A percentile compares a stretch with the other conserved stretches of the same genome.
Evolutionary conservation across 2,888 invertebrate species (phyloP).

Genomic region (Callyntrura guangdongensis): DNA sequence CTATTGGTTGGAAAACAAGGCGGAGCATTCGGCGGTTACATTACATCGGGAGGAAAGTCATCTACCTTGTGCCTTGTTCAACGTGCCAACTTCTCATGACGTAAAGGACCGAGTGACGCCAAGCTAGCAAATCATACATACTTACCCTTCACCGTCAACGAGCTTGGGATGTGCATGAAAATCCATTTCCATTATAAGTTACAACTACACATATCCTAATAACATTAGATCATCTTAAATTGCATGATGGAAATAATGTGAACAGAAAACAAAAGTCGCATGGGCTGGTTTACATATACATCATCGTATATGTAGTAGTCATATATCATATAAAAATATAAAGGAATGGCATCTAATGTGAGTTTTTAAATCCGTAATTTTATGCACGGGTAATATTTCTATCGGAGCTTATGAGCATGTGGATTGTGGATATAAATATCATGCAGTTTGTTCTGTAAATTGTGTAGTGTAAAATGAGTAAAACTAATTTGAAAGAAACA

Average conservation of each 20-base stretch:
- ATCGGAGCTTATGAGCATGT: too few species aligned
- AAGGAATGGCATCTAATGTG: too few species aligned
- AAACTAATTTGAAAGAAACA: neutral
- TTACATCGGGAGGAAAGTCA: constrained; percentile 65
- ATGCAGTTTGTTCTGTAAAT: too few species aligned
- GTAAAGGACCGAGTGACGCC: constrained; percentile 68
- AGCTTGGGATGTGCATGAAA: constrained; percentile 30
- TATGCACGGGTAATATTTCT: too few species aligned
- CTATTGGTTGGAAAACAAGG: constrained; percentile 59
- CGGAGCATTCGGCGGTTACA: constrained; percentile 65
- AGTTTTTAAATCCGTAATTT: too few species aligned
- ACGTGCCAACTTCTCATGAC: constrained; percentile 59
- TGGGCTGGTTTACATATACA: too few species aligned
- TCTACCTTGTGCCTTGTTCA: constrained; percentile 31
- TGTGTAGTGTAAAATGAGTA: too few species aligned
- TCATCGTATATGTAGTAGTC: too few species aligned
- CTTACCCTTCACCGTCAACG: constrained; percentile 8
- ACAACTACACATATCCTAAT: neutral
- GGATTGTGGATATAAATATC: too few species aligned
- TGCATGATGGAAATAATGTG: neutral
- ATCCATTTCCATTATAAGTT: neutral
- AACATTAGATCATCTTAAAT: too few species aligned
- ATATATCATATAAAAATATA: too few species aligned
- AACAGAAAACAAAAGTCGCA: too few species aligned
- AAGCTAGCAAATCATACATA: constrained; percentile 7